Base-by-base conservation (phyloP, 1,140 invertebrate genomes). In the Sycophila sp. region DNA sequence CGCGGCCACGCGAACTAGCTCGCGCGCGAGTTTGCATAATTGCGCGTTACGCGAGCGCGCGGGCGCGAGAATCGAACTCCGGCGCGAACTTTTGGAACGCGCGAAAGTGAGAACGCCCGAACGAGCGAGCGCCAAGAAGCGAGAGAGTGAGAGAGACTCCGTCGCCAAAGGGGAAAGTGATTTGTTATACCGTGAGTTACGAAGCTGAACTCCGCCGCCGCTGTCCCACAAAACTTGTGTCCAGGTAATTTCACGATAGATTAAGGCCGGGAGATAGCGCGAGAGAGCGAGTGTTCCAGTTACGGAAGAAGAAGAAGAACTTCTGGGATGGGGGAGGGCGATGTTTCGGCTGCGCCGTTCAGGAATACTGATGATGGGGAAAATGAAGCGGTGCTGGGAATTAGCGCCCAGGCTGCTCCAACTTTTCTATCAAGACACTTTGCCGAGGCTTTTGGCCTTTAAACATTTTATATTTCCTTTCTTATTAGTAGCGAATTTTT, bases 21-120 rank as follows among this genome's bases (percentile, higher is more conserved):
- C 73, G 32, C 10, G 72, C 72, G 67, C 70, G 73, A 75, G 75
- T 79, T 79, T 78, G 77, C 79, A 79, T 77, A 80, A 80, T 79
- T 78, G 75, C 72, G 73, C 69, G 49, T 65, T 69, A 69, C 59
- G 45, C 45, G 53, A 3, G 17, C 17, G 40, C 28, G 24, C 15
- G 58, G 10, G 66, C 59, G 74, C 42, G 69, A 40, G 38, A 74
- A 71, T 77, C 73, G 70, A 72, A 71, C 36, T 62, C 63, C 49
- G 22, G 59, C 49, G 64, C 47, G 70, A 79, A 73, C 76, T 79
- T 73, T 76, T 55, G 70, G 62, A 66, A 49, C 13, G 34, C 58
- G 69, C 32, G 72, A 76, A 74, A 77, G 67, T 73, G 72, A 62
- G 45, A 53, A 53, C 51, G 38, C 24, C 47, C 15, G 63, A 70